Evolutionary conservation across 2,888 invertebrate genomes (phyloP), one percentile per base, ranked within the genome.

Genomic region (Nephrocerus scutellatus): DNA sequence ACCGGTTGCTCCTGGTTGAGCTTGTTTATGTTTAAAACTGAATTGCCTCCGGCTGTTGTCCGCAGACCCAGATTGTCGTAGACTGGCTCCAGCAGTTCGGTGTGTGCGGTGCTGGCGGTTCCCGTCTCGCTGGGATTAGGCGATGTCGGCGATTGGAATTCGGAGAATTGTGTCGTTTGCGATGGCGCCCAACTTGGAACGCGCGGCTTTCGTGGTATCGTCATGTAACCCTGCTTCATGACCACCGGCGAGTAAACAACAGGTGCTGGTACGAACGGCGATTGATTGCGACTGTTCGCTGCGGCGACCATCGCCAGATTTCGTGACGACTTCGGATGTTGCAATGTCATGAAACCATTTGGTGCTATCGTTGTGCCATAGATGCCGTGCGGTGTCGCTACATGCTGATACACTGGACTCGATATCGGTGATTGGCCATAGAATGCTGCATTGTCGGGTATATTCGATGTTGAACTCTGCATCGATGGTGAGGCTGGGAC

Each of bases 31-130:
- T 85, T 86, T 21, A 84, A 67, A 9, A 79, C 79, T 4, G 84
- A 86, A 59, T 84, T 85, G n/a, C 90, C 90, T 47, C 86, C 83
- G 13, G 85, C 88, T 13, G 90, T 87, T 13, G 88, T 88, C 35
- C 90, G 74, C 13, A 83, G 68, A 0, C 90, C 90, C 30, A 90
- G 70, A 61, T 89, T 89, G 59, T 90, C 90, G 60, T 90, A 90
- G 16, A 89, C 76, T 0, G 89, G 89, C 56, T 87, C 86, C 39
- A 76, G 73, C 19, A 75, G 70, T 24, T 63, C 63, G 25, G 43
- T 37, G 4, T 46, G 38, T 51, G 77, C 75, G 62, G 61, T 60
- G 5, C 55, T 54, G 4, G 62, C 60, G 2, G 62, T 63, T 54
- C 48, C 77, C 70, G 65, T 59, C 47, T 63, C 63, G 39, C 65